Conservation (phyloP, 2,888 invertebrate genomes). For the Phalera bucephala region DNA sequence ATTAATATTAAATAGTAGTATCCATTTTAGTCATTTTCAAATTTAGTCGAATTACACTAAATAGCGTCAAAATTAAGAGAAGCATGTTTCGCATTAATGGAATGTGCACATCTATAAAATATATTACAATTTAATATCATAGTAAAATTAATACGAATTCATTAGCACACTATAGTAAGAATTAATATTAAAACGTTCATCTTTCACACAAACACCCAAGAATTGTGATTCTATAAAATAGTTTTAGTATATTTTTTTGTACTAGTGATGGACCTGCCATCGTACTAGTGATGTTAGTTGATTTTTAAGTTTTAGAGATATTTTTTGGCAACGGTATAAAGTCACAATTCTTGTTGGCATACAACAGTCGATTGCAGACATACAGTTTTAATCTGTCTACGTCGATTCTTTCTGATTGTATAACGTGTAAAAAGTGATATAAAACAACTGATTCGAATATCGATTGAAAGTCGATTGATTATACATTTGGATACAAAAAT, state of each 20-base stretch:
- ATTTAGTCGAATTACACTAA: no score
- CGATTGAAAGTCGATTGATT: no score
- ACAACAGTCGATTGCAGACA: conserved; percentile 41
- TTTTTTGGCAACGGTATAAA: conserved; percentile 25
- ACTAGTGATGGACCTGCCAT: conserved; percentile 46
- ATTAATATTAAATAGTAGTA: no score
- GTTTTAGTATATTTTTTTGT: conserved; percentile 11
- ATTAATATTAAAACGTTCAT: conserved; percentile 72
- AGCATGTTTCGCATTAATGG: conserved; percentile 77
- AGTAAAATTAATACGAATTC: conserved; percentile 77
- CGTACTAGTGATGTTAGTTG: conserved; percentile 26
- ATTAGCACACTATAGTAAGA: conserved; percentile 80
- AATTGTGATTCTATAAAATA: conserved; percentile 55
- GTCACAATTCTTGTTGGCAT: conserved; percentile 43
- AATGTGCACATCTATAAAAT: conserved; percentile 73
- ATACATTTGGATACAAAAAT: no score
- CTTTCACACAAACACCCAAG: conserved; percentile 51
- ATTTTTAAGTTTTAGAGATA: conserved; percentile 10
- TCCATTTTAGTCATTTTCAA: no score
- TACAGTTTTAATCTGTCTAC: conserved; percentile 32
- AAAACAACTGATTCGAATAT: no score
- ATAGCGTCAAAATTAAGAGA: conserved; percentile 51
- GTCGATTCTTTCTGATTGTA: conserved; percentile 30
- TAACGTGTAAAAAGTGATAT: conserved; percentile 8
- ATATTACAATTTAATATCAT: conserved; percentile 75